A percentile compares a stretch with the other conserved stretches of the same genome.
These are phyloP conservation scores for Blastobasis lacticolella DNA, from an alignment of 2,888 invertebrate species.

Conservation along the genomic window DNA sequence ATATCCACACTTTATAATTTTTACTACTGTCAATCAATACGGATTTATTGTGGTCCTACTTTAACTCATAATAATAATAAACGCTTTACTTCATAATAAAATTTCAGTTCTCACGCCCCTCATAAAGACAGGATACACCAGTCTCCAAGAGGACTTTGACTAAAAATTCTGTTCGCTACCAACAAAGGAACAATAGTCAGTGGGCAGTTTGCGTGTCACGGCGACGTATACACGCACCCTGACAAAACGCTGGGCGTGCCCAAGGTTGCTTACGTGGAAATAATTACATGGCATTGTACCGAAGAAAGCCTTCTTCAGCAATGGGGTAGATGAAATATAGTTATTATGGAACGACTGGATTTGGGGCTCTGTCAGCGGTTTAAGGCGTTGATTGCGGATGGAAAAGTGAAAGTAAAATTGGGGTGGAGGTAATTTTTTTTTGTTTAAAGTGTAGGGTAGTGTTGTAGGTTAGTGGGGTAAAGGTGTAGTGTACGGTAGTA, in stretches of 20 bases:
- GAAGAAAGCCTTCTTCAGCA: slow-evolving; percentile 7
- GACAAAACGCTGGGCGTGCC: slow-evolving; percentile 32
- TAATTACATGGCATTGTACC: slow-evolving; percentile 17
- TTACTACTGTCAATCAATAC: too few species aligned
- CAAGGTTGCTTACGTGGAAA: slow-evolving; percentile 25
- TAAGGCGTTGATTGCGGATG: not conserved
- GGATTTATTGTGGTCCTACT: too few species aligned
- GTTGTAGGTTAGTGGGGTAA: not conserved
- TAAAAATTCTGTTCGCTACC: too few species aligned
- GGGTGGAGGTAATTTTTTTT: not conserved
- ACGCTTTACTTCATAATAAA: too few species aligned
- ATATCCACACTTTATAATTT: too few species aligned
- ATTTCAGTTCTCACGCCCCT: too few species aligned
- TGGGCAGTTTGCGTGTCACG: slow-evolving; percentile 33
- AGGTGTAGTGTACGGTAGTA: too few species aligned
- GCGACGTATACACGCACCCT: slow-evolving; percentile 24
- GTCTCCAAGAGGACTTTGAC: too few species aligned
- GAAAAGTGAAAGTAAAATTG: not conserved
- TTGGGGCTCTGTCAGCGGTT: too few species aligned
- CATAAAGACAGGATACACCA: too few species aligned
- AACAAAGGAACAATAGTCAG: slow-evolving; percentile 15
- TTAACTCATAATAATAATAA: too few species aligned
- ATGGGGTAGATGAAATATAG: slow-evolving; percentile 5
- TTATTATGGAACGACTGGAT: not conserved
- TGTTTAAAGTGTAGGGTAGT: not conserved